Percentiles rank a stretch among this genome's conserved stretches.
phyloP scores from a whole-genome alignment of 2,113 vertebrate species.

The Entomyzon cyanotis region DNA sequence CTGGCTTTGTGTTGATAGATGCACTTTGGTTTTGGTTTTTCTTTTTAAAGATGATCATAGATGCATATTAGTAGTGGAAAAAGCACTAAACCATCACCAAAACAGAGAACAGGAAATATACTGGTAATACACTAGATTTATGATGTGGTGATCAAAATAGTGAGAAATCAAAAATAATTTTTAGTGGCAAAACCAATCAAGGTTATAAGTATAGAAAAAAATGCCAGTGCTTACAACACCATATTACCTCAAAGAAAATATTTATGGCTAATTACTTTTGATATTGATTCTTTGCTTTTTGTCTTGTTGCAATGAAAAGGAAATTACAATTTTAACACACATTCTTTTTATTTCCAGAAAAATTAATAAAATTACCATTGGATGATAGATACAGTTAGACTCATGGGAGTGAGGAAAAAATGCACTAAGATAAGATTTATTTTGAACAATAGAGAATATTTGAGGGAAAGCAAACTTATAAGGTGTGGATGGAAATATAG shows the following conservation, averaged over 20 bases:
- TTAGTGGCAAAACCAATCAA: neutral
- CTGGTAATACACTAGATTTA: neutral
- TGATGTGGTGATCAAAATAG: neutral
- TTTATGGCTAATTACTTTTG: neutral
- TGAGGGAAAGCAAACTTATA: neutral
- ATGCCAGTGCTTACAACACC: neutral
- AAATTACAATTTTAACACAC: neutral
- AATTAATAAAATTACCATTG: neutral
- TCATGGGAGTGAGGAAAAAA: neutral
- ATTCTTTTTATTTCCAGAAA: neutral
- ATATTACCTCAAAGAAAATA: neutral
- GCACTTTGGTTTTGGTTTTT: accelerated
- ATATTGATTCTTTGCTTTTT: neutral
- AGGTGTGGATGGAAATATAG: neutral
- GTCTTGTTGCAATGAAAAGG: neutral
- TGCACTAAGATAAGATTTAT: neutral
- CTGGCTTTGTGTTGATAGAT: neutral
- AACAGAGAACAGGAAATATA: neutral
- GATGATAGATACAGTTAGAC: neutral
- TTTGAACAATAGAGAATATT: neutral
- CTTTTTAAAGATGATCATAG: neutral
- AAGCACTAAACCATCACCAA: neutral
- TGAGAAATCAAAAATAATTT: neutral
- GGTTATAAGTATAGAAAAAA: neutral
- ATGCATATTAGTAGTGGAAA: neutral